A percentile compares a stretch with the other conserved stretches of the same genome.
Evolutionary conservation across 2,113 vertebrate genomes (phyloP).

Genomic region (Capreolus pygargus): DNA sequence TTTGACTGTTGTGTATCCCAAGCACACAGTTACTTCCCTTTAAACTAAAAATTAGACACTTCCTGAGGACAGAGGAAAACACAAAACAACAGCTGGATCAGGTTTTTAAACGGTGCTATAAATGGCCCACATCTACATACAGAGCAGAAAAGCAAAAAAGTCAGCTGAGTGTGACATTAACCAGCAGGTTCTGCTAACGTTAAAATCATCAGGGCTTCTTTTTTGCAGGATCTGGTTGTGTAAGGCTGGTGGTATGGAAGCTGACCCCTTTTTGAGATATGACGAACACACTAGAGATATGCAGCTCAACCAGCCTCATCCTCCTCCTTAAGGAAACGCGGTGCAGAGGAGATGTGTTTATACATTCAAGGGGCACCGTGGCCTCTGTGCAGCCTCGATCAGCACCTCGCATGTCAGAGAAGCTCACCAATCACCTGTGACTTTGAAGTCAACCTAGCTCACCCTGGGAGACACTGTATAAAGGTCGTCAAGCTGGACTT

Average conservation of each 20-base stretch:
- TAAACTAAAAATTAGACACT: neutral
- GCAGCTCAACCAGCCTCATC: neutral
- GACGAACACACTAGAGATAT: neutral
- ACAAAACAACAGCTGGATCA: conserved; percentile 29
- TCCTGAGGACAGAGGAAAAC: neutral
- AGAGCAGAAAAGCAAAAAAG: neutral
- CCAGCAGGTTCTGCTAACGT: neutral
- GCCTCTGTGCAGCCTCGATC: fast-evolving
- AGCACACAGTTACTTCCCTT: neutral
- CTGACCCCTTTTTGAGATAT: neutral
- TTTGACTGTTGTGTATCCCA: neutral
- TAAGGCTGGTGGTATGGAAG: neutral
- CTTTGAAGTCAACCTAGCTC: neutral
- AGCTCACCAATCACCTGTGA: fast-evolving
- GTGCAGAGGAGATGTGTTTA: fast-evolving
- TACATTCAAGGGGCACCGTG: fast-evolving
- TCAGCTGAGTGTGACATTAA: neutral
- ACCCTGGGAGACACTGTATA: neutral
- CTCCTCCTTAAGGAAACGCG: neutral
- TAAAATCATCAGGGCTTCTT: neutral
- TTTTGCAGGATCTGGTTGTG: neutral
- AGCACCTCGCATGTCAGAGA: fast-evolving
- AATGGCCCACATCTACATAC: neutral
- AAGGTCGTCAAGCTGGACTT: neutral
- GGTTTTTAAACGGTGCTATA: neutral